Percentiles rank a stretch among this genome's conserved stretches.
phyloP scores from a whole-genome alignment of 2,113 vertebrate species.

The Glaucidium brasilianum region DNA sequence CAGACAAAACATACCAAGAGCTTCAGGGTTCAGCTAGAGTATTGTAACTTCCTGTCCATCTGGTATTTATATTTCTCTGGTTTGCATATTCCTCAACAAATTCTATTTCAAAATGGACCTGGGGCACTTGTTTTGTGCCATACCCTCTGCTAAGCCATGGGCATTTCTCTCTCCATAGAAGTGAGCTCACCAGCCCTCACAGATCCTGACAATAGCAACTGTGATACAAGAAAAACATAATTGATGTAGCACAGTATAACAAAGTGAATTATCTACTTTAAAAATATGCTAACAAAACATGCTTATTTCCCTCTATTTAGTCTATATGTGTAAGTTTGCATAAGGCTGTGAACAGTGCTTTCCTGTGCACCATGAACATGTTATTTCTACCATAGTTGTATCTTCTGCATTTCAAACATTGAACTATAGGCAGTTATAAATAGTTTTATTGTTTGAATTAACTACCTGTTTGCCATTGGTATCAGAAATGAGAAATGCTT shows the following conservation, averaged over 20 bases:
- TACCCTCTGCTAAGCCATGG: background rate
- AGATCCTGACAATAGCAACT: background rate
- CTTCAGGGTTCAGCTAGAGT: background rate
- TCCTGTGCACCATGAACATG: rapidly evolving
- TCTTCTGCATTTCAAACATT: background rate
- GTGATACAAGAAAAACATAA: background rate
- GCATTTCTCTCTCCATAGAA: background rate
- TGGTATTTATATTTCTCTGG: background rate
- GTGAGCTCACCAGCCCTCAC: background rate
- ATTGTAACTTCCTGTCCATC: background rate
- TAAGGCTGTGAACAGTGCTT: background rate
- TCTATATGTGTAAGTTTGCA: background rate
- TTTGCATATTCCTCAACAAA: background rate
- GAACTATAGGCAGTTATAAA: background rate
- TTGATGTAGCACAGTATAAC: background rate
- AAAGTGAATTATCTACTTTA: background rate
- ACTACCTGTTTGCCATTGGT: background rate
- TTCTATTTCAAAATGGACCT: background rate
- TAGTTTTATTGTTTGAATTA: background rate
- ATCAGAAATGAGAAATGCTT: background rate
- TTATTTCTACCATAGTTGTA: background rate
- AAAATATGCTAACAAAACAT: background rate
- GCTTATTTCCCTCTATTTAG: background rate
- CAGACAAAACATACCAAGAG: background rate
- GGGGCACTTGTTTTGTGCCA: background rate